phyloP scores from a whole-genome alignment of 2,113 vertebrate species.

The Chaenogobius annularis region DNA sequence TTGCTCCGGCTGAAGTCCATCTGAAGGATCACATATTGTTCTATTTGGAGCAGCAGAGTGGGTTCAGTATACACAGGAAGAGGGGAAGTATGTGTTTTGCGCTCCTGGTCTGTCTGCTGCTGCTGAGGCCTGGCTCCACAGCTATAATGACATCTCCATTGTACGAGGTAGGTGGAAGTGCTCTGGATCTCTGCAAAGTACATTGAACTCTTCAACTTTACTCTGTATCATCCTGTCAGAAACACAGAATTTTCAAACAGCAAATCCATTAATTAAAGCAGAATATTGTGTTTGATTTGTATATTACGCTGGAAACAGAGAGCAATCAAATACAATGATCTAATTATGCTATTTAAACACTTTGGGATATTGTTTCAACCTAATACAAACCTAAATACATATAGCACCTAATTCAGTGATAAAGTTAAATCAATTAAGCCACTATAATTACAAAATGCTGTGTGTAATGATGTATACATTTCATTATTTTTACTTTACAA shows the following conservation, averaged over 20 bases:
- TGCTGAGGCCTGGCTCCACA: constrained; percentile 43
- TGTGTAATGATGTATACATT: too few relatives aligned
- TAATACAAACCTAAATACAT: not conserved
- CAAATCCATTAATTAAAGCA: constrained; percentile 1
- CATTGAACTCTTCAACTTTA: constrained; percentile 72
- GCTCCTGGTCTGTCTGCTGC: constrained; percentile 57
- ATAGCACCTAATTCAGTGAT: not conserved
- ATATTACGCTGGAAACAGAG: not conserved
- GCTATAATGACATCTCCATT: constrained; percentile 61
- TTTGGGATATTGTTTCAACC: too few relatives aligned
- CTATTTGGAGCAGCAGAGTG: constrained; percentile 30
- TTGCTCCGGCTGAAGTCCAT: constrained; percentile 21
- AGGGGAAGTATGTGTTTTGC: constrained; percentile 60
- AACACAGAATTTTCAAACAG: constrained; percentile 7
- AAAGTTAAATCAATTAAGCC: not conserved
- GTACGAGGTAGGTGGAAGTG: constrained; percentile 70
- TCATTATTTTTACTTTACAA: not conserved
- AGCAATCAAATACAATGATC: not conserved
- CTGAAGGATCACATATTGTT: constrained; percentile 32
- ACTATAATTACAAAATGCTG: not conserved
- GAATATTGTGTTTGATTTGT: not conserved
- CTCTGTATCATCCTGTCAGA: constrained; percentile 52
- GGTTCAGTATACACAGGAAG: constrained; percentile 37
- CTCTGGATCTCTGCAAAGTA: constrained; percentile 62
- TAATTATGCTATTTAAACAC: not conserved